phyloP scores from a whole-genome alignment of 2,888 invertebrate species.

The Scrobipalpa costella region DNA sequence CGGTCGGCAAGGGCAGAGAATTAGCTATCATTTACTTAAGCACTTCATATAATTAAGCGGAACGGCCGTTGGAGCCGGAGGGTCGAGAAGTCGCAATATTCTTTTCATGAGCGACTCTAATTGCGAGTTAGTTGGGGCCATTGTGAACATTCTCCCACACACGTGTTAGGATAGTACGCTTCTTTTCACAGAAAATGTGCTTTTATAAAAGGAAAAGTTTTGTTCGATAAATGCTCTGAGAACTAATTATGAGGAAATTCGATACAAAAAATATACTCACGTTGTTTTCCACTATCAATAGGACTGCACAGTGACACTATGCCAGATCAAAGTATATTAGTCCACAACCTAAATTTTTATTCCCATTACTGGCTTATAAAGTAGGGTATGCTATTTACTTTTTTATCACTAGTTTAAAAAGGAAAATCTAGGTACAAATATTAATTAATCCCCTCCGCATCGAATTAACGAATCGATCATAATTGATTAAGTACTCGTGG shows the following conservation, averaged over 20 bases:
- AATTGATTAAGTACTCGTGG: conserved; percentile 77
- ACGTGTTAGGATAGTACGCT: conserved; percentile 8
- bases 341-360: too few relatives aligned
- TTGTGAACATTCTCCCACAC: conserved; percentile 30
- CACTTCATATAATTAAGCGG: conserved; percentile 79
- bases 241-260: too few relatives aligned
- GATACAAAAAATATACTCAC: too few relatives aligned
- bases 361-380: too few relatives aligned
- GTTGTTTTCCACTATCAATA: too few relatives aligned
- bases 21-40: conserved; percentile 81
- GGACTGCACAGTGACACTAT: too few relatives aligned
- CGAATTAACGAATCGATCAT: conserved; percentile 78
- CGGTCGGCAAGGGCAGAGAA: conserved; percentile 67
- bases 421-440: conserved; percentile 6
- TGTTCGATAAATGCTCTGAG: neutral
- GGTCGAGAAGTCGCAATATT: conserved; percentile 65
- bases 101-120: conserved; percentile 63
- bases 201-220: neutral
- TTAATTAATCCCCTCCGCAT: conserved; percentile 64
- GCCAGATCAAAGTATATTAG: too few relatives aligned
- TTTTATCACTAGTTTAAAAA: too few relatives aligned
- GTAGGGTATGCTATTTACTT: too few relatives aligned
- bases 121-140: conserved; percentile 55
- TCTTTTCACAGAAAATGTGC: neutral
- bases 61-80: conserved; percentile 68